Evolutionary conservation across 2,797 vertebrate genomes (phyloP), one percentile per base, ranked within the genome.

Genomic region (Lateolabrax maculatus): DNA sequence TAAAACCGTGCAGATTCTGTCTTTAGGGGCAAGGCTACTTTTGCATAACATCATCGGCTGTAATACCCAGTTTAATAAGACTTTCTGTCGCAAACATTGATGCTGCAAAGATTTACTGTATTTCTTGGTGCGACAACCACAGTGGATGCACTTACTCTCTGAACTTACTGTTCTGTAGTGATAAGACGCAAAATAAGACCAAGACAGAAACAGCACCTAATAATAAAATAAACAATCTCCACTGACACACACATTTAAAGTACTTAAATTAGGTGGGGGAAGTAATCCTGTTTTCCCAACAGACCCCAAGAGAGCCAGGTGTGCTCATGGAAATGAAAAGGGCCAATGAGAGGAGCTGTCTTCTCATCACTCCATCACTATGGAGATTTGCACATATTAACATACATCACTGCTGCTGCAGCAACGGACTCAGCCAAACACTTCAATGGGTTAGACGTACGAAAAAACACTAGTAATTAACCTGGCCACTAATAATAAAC

Each of bases 351-450:
- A 73, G 13, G 68, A 63, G 70, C 56, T 13, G 39, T 46, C 78
- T 81, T n/a, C 71, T 78, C 74, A 79, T 74, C 77, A 53, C 70
- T 53, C 68, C 71, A 87, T 94, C 92, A 81, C 94, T 89, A 93
- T 92, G 89, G 93, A 85, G 89, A 94, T 84, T 74, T 86, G 81
- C 83, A 88, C 73, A 84, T 41, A 92, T 90, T 88, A 87, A 64
- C 87, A 90, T 89, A 87, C 6, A 91, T 86, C 70, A 80, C 15
- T n/a, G 27, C 65, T 57, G 56, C 60, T 46, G 43, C 56, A 41
- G 58, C 5, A 10, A 81, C 55, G 56, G 56, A 71, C 67, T 76
- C 44, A 27, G 31, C n/a, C 15, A 25, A 61, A 77, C 6, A 0
- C 52, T 77, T 65, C 21, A 79, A 70, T 41, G 65, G 19, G 27